A percentile compares a stretch with the other conserved stretches of the same genome.
Conservation (phyloP, 2,888 invertebrate genomes). For the Patella pellucida region DNA sequence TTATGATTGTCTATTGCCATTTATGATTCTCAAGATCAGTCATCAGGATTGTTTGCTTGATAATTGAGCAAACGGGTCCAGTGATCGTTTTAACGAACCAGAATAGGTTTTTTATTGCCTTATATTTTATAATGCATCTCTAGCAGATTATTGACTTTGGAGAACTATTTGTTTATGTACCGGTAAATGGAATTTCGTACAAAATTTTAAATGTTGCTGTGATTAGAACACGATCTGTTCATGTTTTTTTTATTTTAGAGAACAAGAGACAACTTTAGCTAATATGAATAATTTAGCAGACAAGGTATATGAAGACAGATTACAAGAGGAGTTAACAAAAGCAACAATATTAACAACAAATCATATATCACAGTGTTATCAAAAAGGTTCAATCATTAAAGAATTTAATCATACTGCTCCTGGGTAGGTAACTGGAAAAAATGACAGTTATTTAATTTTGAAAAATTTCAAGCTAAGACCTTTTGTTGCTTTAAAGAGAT, state of each 20-base stretch:
- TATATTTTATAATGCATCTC: no score
- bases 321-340: conserved; percentile 17
- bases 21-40: no score
- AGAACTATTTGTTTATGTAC: not conserved
- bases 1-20: no score
- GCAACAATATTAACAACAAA: not conserved
- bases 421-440: not conserved
- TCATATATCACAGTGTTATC: conserved; percentile 19
- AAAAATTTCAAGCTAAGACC: no score
- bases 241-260: conserved; percentile 13
- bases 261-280: conserved; percentile 19
- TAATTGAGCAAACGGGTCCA: no score
- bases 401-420: not conserved
- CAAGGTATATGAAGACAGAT: conserved; percentile 34
- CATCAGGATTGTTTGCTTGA: no score
- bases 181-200: not conserved
- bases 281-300: conserved; percentile 32
- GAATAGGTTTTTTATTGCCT: no score
- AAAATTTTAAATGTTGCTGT: not conserved
- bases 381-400: not conserved
- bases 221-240: not conserved
- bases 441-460: not conserved
- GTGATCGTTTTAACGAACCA: no score
- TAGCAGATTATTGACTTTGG: no score
- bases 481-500: no score